Conservation (phyloP, 2,113 vertebrate species). For the Sander vitreus region DNA sequence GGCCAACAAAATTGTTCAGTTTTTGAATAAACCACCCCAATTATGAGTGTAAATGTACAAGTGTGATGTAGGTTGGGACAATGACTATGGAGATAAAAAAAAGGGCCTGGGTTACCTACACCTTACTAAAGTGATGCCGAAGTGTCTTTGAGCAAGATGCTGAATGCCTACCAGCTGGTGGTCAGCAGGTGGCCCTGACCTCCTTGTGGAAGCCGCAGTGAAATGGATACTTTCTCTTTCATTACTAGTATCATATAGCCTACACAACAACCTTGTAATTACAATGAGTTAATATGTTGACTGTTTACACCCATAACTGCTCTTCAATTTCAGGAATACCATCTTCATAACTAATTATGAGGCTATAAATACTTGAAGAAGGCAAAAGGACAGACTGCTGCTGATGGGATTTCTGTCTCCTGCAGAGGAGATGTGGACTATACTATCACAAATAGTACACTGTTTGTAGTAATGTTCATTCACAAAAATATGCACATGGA, state of each 20-base stretch:
- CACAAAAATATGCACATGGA: constrained; percentile 60
- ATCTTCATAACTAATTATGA: not conserved
- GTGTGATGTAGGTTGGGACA: too few relatives aligned
- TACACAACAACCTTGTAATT: not conserved
- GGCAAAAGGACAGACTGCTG: constrained; percentile 14
- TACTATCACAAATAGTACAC: constrained; percentile 36
- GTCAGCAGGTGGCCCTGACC: not conserved
- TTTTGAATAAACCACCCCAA: not conserved
- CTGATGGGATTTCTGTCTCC: constrained; percentile 1
- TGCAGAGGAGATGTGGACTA: constrained; percentile 52
- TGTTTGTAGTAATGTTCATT: constrained; percentile 54
- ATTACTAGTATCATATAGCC: not conserved
- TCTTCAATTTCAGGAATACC: not conserved
- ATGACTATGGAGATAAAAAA: not conserved
- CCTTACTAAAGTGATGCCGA: not conserved
- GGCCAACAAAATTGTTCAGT: not conserved
- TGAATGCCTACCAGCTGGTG: not conserved
- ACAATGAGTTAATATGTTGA: not conserved
- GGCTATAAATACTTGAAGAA: constrained; percentile 14
- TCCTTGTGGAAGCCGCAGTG: not conserved
- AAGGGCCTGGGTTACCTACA: not conserved
- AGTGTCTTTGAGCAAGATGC: not conserved
- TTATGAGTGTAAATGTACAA: not conserved
- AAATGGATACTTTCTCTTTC: not conserved
- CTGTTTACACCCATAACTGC: not conserved